A percentile compares a stretch with the other conserved stretches of the same genome.
Conservation (phyloP, 2,113 vertebrate genomes). For the Riparia riparia region DNA sequence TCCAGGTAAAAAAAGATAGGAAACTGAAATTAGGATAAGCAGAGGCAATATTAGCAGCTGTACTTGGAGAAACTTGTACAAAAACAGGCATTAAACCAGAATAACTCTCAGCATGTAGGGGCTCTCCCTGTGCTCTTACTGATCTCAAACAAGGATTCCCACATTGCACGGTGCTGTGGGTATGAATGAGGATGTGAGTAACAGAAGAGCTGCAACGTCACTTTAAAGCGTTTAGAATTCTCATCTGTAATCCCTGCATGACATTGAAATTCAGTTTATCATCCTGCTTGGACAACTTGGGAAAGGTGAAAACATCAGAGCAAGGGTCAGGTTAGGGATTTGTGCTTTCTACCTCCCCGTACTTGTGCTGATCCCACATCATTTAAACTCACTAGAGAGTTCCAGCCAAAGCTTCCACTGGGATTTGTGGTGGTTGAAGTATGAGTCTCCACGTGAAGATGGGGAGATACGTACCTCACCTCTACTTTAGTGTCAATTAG, state of each 20-base stretch:
- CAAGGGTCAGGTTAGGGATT: not conserved
- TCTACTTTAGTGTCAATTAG: not conserved
- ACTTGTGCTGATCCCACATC: not conserved
- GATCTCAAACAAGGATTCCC: not conserved
- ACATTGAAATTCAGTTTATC: not conserved
- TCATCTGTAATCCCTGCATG: not conserved
- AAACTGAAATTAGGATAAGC: not conserved
- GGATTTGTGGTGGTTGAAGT: not conserved
- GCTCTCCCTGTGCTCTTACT: not conserved
- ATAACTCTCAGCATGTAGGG: not conserved
- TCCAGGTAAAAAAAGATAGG: not conserved
- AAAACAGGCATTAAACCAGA: not conserved
- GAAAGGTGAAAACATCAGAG: not conserved
- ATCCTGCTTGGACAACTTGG: not conserved
- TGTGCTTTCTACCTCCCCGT: not conserved
- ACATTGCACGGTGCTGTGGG: not conserved
- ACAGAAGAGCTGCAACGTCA: not conserved
- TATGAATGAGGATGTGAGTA: not conserved
- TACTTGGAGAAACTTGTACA: not conserved
- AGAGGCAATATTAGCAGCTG: not conserved
- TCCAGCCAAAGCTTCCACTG: not conserved
- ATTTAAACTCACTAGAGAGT: not conserved
- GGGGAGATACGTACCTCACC: not conserved
- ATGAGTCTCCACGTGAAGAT: not conserved
- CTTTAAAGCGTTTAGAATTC: not conserved